Conservation (phyloP, 2,888 invertebrate species). For the Ferrisia virgata region DNA sequence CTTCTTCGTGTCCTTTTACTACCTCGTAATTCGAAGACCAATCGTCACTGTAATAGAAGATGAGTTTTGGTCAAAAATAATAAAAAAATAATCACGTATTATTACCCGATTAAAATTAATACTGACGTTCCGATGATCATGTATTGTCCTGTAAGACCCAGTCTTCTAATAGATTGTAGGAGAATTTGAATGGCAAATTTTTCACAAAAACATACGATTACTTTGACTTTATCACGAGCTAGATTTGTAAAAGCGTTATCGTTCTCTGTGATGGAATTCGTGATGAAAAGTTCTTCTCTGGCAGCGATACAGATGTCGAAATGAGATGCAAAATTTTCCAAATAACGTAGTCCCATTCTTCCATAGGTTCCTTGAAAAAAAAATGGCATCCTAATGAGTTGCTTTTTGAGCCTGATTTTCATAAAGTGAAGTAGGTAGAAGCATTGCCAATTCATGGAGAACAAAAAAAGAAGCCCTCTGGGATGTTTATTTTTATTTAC, state of each 20-base stretch:
- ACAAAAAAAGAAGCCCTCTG: no score
- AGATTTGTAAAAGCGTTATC: conserved; percentile 60
- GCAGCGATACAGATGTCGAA: conserved; percentile 70
- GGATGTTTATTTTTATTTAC: no score
- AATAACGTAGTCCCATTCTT: conserved; percentile 70
- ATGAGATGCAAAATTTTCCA: conserved; percentile 66
- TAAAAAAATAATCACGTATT: not conserved
- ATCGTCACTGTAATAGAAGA: conserved; percentile 60
- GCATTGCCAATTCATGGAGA: no score
- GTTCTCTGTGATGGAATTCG: conserved; percentile 53
- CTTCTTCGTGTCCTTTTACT: conserved; percentile 63
- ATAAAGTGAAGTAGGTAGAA: no score
- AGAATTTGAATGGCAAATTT: conserved; percentile 68
- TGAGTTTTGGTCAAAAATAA: not conserved
- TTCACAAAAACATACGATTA: conserved; percentile 77
- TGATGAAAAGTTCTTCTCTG: conserved; percentile 56
- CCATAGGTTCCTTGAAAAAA: conserved; percentile 68
- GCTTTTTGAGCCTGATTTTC: not conserved
- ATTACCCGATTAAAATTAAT: no score
- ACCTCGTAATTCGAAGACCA: conserved; percentile 75
- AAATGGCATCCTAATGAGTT: not conserved
- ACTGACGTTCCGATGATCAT: not conserved
- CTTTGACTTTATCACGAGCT: conserved; percentile 59
- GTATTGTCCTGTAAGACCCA: conserved; percentile 56
- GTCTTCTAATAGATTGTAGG: conserved; percentile 61